phyloP scores from a whole-genome alignment of 2,888 invertebrate genomes.

The Labia minor region DNA sequence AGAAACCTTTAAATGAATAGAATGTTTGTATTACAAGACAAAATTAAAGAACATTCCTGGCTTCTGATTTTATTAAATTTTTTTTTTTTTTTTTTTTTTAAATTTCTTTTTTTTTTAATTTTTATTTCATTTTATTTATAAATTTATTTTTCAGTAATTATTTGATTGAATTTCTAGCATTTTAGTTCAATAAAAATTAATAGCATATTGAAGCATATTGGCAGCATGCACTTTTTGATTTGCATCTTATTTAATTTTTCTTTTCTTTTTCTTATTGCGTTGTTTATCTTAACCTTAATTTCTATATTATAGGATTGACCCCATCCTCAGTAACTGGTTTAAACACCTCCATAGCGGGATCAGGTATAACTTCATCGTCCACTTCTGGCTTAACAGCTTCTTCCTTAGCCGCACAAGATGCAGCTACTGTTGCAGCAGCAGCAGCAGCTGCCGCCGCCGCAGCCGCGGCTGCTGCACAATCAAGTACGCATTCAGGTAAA shows the following conservation, averaged over 20 bases:
- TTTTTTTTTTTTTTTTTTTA: background rate
- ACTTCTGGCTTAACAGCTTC: background rate
- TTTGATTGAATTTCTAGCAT: background rate
- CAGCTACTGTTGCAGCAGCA: constrained; percentile 16
- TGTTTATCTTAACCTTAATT: background rate
- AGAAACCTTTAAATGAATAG: background rate
- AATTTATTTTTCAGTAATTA: too few species aligned
- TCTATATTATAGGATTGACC: background rate
- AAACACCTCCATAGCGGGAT: background rate
- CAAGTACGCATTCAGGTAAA: constrained; percentile 18
- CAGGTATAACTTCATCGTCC: background rate
- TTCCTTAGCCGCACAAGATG: background rate
- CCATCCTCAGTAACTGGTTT: background rate
- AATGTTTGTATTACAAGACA: background rate
- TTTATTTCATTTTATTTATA: too few species aligned
- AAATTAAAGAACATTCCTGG: background rate
- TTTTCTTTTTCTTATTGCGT: background rate
- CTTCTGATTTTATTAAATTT: background rate
- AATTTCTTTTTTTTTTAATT: too few species aligned
- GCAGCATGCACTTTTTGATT: background rate
- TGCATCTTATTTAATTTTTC: background rate
- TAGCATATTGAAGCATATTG: constrained; percentile 3
- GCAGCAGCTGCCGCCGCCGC: constrained; percentile 18
- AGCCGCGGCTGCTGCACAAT: constrained; percentile 16
- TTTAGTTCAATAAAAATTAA: background rate